Conservation (phyloP, 2,113 vertebrate genomes). For the Tyrannus savana region DNA sequence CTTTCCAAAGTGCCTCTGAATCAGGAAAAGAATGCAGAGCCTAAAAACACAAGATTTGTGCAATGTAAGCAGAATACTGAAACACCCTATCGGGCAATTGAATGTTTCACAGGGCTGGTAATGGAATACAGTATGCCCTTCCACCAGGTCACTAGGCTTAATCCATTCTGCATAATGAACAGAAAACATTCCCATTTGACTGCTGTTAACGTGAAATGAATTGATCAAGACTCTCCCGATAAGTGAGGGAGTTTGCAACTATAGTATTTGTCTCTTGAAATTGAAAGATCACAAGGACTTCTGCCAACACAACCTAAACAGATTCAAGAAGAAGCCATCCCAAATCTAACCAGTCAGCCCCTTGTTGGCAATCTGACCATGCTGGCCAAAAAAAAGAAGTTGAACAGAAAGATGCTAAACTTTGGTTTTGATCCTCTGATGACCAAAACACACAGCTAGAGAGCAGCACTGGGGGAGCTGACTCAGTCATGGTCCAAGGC, state of each 20-base stretch:
- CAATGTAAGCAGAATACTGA: not conserved
- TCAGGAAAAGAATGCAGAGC: not conserved
- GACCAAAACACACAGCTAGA: not conserved
- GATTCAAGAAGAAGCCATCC: not conserved
- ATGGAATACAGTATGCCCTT: not conserved
- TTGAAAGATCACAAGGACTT: not conserved
- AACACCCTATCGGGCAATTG: fast-evolving
- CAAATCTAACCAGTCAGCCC: not conserved
- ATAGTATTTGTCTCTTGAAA: not conserved
- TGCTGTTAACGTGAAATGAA: not conserved
- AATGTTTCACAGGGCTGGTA: not conserved
- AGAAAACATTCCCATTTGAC: not conserved
- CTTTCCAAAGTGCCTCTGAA: not conserved
- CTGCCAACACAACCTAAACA: not conserved
- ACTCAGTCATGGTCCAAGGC: not conserved
- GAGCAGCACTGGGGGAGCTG: not conserved
- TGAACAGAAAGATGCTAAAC: not conserved
- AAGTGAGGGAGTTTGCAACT: not conserved
- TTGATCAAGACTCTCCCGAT: not conserved
- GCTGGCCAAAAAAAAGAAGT: not conserved
- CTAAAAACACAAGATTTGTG: not conserved
- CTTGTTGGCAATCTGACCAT: not conserved
- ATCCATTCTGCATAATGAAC: not conserved
- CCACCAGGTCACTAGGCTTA: not conserved
- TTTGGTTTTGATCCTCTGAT: not conserved